A percentile compares a stretch with the other conserved stretches of the same genome.
These are phyloP conservation scores for Netelia melanura DNA, from an alignment of 2,888 invertebrate genomes.

Conservation along the genomic window DNA sequence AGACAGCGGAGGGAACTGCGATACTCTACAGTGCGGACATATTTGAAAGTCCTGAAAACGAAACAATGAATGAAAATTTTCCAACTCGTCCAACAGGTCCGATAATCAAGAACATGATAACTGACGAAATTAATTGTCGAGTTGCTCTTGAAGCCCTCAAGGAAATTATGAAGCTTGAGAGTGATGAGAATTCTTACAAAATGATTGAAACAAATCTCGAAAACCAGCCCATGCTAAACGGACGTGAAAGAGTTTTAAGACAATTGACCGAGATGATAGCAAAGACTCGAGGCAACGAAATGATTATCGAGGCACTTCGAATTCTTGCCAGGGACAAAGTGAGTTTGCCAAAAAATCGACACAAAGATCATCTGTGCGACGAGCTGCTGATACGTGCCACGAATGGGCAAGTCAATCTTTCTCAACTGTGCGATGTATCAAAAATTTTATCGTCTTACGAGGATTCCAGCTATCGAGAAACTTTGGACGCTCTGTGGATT, in stretches of 20 bases:
- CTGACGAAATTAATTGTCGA: slow-evolving; percentile 85
- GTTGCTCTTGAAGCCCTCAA: slow-evolving; percentile 85
- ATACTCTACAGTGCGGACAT: slow-evolving; percentile 75
- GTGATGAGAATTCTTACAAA: slow-evolving; percentile 67
- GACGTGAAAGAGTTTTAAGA: slow-evolving; percentile 82
- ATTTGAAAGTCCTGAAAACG: slow-evolving; percentile 73
- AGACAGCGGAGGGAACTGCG: slow-evolving; percentile 76
- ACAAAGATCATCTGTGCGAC: slow-evolving; percentile 86
- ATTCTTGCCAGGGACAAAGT: slow-evolving; percentile 81
- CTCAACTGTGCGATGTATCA: slow-evolving; percentile 88
- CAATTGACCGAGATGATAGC: slow-evolving; percentile 85
- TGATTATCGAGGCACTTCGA: slow-evolving; percentile 84
- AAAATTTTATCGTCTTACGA: slow-evolving; percentile 86
- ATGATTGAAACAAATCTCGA: neutral
- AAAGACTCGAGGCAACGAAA: slow-evolving; percentile 81
- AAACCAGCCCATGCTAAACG: slow-evolving; percentile 54
- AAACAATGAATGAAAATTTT: slow-evolving; percentile 79
- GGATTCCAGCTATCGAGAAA: slow-evolving; percentile 85
- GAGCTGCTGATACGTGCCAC: slow-evolving; percentile 88
- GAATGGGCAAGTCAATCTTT: slow-evolving; percentile 87
- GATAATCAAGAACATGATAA: slow-evolving; percentile 84
- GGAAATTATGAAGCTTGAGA: slow-evolving; percentile 85
- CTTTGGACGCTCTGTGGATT: slow-evolving; percentile 89
- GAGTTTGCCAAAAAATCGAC: slow-evolving; percentile 77
- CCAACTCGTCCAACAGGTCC: slow-evolving; percentile 82